Evolutionary conservation across 2,797 vertebrate species (phyloP).

Genomic region (Alca torda): DNA sequence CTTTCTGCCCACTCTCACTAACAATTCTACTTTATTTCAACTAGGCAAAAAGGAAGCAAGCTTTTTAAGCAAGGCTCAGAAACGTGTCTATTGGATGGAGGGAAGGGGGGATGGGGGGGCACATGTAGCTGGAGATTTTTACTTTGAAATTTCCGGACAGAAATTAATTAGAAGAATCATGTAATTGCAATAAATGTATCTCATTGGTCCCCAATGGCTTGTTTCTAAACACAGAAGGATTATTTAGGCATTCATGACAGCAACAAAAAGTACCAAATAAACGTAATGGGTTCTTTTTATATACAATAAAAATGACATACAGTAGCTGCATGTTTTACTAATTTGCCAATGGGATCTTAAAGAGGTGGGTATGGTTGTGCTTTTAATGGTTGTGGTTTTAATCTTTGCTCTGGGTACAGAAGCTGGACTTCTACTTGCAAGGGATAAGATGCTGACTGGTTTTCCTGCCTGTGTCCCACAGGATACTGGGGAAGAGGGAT

Average conservation of each 20-base stretch:
- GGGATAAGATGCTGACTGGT: neutral
- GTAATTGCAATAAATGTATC: constrained; percentile 70
- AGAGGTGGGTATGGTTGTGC: neutral
- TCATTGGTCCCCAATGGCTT: constrained; percentile 57
- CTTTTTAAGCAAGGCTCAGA: constrained; percentile 26
- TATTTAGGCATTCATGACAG: constrained; percentile 64
- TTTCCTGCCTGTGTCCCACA: neutral
- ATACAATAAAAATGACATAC: constrained; percentile 36
- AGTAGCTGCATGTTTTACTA: constrained; percentile 21
- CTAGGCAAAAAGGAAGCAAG: neutral
- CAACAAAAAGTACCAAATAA: constrained; percentile 60
- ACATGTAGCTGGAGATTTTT: constrained; percentile 41
- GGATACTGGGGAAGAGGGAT: neutral
- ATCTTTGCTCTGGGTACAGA: neutral
- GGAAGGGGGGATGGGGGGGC: neutral
- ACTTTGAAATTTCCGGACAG: constrained; percentile 62
- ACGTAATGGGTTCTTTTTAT: constrained; percentile 50
- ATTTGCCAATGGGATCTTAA: constrained; percentile 9
- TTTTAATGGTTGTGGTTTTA: neutral
- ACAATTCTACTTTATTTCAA: constrained; percentile 27
- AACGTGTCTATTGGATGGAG: neutral
- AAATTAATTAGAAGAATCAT: constrained; percentile 73
- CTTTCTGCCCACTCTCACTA: constrained; percentile 38
- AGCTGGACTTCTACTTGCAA: neutral
- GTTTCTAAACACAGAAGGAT: constrained; percentile 67